Evolutionary conservation across 2,888 invertebrate genomes (phyloP).

Genomic region (Galerucella nymphaeae): DNA sequence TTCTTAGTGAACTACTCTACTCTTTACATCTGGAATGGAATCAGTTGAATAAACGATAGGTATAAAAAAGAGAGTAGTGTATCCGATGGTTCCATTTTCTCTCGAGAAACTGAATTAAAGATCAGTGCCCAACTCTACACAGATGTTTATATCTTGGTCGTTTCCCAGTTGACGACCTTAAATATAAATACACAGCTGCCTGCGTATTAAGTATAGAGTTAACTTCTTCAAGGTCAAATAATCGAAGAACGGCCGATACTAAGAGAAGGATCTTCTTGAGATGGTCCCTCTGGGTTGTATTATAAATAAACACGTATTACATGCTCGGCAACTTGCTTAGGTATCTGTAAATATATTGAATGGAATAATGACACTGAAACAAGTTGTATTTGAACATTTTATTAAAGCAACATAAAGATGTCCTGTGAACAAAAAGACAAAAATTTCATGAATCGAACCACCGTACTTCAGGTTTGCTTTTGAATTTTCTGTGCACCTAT

Average conservation of each 20-base stretch:
- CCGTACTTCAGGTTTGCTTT: no score
- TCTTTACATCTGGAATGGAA: no score
- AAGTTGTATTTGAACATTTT: no score
- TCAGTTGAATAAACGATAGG: no score
- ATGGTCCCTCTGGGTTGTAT: slow-evolving; percentile 9
- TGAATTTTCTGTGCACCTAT: no score
- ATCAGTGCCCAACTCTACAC: slow-evolving; percentile 1
- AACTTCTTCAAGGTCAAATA: slow-evolving; percentile 15
- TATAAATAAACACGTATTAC: slow-evolving; percentile 9
- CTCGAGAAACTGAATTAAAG: neutral
- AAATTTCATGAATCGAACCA: no score
- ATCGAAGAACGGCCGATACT: slow-evolving; percentile 13
- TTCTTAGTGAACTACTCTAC: no score
- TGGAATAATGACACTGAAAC: neutral
- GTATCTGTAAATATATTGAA: neutral
- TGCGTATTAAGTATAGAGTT: neutral
- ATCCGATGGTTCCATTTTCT: no score
- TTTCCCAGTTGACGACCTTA: slow-evolving; percentile 20
- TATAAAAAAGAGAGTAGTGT: no score
- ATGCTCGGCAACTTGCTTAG: neutral
- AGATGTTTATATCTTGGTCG: neutral
- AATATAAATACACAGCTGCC: slow-evolving; percentile 19
- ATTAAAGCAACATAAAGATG: no score
- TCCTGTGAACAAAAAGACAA: no score
- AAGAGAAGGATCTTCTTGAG: neutral